phyloP scores from a whole-genome alignment of 2,797 vertebrate species.

The Vultur gryphus region DNA sequence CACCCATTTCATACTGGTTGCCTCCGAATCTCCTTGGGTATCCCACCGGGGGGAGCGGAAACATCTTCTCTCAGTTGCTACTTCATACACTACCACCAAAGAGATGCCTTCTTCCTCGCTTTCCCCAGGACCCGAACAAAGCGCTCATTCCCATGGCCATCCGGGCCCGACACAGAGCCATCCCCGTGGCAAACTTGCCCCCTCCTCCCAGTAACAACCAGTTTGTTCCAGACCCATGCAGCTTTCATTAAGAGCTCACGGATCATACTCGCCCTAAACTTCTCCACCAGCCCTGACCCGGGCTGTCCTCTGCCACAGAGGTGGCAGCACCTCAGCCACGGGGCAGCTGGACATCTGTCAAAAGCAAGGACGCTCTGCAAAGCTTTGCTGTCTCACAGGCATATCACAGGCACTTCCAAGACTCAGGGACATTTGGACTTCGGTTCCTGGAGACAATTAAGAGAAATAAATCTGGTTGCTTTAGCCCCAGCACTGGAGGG shows the following conservation, averaged over 20 bases:
- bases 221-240: accelerated
- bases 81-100: background rate
- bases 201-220: background rate
- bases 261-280: accelerated
- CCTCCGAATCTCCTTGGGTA: background rate
- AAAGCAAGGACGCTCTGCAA: background rate
- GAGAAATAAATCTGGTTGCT: conserved; percentile 47
- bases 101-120: background rate
- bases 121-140: background rate
- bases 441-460: background rate
- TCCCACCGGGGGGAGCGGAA: background rate
- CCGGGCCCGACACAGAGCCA: background rate
- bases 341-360: background rate
- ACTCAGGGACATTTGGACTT: background rate
- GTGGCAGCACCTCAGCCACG: background rate
- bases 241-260: background rate
- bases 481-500: background rate
- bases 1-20: background rate
- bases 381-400: background rate
- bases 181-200: background rate
- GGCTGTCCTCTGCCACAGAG: background rate
- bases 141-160: accelerated
- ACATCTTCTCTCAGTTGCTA: background rate
- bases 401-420: background rate
- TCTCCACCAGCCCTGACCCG: background rate